Conservation (phyloP, 2,797 vertebrate species). For the Rhinichthys osculus region DNA sequence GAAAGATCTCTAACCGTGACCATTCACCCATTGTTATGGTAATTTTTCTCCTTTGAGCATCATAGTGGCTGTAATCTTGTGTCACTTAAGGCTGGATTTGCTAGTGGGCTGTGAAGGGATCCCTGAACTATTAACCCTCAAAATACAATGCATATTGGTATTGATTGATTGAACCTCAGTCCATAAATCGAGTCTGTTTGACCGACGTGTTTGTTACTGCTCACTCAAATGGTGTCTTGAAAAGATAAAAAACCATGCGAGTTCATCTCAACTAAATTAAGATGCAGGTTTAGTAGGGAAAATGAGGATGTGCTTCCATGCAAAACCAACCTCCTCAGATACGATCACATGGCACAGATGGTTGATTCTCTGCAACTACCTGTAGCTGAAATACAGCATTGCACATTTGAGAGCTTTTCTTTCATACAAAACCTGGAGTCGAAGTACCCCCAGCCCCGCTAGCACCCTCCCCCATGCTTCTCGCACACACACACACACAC, state of each 20-base stretch:
- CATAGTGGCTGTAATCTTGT: conserved; percentile 10
- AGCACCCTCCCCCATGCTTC: conserved; percentile 31
- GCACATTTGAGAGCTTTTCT: conserved; percentile 43
- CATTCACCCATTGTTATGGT: conserved; percentile 74
- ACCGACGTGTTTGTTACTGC: background rate
- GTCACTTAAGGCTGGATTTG: conserved; percentile 34
- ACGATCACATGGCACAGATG: conserved; percentile 41
- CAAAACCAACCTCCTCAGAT: conserved; percentile 29
- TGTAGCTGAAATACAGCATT: conserved; percentile 53
- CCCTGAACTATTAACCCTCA: conserved; percentile 39
- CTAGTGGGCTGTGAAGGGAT: background rate
- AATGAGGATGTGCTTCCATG: conserved; percentile 1
- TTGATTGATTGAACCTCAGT: conserved; percentile 17
- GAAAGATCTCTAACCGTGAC: conserved; percentile 66
- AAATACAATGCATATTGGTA: conserved; percentile 18
- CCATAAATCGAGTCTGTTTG: background rate
- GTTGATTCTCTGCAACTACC: conserved; percentile 55
- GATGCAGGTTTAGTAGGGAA: background rate
- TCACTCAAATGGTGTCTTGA: background rate
- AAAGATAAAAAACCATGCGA: background rate
- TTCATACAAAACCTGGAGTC: conserved; percentile 56
- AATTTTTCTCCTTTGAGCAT: conserved; percentile 53
- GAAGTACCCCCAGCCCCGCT: conserved; percentile 50
- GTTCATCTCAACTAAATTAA: background rate
- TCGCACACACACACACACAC: conserved; percentile 68